These are phyloP conservation scores for Dendropsophus ebraccatus DNA, from an alignment of 2,113 vertebrate species.

Conservation along the genomic window DNA sequence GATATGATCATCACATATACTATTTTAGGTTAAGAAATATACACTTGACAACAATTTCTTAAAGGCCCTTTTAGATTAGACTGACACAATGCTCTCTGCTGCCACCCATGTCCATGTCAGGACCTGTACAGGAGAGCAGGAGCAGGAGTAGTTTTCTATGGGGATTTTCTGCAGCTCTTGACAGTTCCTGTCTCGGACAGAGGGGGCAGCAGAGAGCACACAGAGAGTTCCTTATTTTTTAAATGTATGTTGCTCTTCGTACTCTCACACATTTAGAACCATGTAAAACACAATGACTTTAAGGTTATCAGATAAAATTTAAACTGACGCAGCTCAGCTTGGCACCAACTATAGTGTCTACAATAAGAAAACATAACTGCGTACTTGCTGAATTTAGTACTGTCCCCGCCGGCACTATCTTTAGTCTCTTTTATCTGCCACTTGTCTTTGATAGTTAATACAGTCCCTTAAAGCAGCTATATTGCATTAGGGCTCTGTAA, in stretches of 20 bases:
- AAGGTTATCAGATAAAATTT: slow-evolving; percentile 36
- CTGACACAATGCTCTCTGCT: too few relatives aligned
- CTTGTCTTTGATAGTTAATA: slow-evolving; percentile 75
- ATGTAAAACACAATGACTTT: slow-evolving; percentile 8
- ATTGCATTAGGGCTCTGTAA: slow-evolving; percentile 76
- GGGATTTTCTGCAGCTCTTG: too few relatives aligned
- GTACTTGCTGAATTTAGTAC: slow-evolving; percentile 67
- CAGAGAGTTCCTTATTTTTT: too few relatives aligned
- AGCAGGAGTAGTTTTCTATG: too few relatives aligned
- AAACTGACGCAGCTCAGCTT: slow-evolving; percentile 23
- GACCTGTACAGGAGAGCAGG: too few relatives aligned
- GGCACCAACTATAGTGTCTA: slow-evolving; percentile 40
- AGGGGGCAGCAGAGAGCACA: too few relatives aligned
- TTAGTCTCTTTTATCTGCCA: slow-evolving; percentile 71
- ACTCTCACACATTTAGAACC: neutral
- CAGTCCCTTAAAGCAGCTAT: slow-evolving; percentile 67
- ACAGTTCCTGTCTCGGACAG: too few relatives aligned
- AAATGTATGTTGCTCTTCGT: neutral
- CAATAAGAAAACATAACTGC: slow-evolving; percentile 40
- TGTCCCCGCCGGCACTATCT: slow-evolving; percentile 63
- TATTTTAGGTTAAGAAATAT: too few relatives aligned
- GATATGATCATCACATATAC: too few relatives aligned
- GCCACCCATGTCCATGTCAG: too few relatives aligned
- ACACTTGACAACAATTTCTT: too few relatives aligned
- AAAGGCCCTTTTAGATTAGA: too few relatives aligned